A percentile compares a stretch with the other conserved stretches of the same genome.
Evolutionary conservation across 1,140 invertebrate genomes (phyloP).

Genomic region (Nautilus pompilius): DNA sequence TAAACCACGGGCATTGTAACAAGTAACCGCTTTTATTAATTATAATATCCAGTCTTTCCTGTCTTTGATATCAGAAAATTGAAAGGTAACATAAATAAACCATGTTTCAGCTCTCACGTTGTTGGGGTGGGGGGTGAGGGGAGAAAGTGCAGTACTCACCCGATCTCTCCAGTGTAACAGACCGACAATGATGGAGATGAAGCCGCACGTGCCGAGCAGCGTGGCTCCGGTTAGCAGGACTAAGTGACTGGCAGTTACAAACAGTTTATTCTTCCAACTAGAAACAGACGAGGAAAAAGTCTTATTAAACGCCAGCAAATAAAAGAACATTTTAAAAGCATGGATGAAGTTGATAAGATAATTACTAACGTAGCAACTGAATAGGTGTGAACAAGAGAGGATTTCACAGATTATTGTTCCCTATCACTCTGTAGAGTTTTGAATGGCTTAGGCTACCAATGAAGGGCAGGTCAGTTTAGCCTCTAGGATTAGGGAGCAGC

Average conservation of each 20-base stretch:
- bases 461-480: no score
- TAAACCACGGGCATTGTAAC: not conserved
- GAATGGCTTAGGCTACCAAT: no score
- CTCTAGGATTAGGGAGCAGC: no score
- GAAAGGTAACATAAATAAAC: not conserved
- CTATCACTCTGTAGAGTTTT: no score
- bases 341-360: no score
- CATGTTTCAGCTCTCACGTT: no score
- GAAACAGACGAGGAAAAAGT: constrained; percentile 8
- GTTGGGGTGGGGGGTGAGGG: not conserved
- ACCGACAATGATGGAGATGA: constrained; percentile 81
- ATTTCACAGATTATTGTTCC: no score
- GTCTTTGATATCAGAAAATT: not conserved
- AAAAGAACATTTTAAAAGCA: not conserved
- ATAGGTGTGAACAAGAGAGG: no score
- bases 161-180: constrained; percentile 92
- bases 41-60: not conserved
- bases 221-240: constrained; percentile 89
- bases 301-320: not conserved
- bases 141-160: constrained; percentile 26
- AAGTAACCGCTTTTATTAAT: not conserved
- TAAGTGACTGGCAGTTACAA: constrained; percentile 92
- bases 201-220: constrained; percentile 78
- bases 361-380: no score
- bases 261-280: constrained; percentile 87